Percentiles rank a stretch among this genome's conserved stretches.
Conservation (phyloP, 2,888 invertebrate species). For the Arctia plantaginis region DNA sequence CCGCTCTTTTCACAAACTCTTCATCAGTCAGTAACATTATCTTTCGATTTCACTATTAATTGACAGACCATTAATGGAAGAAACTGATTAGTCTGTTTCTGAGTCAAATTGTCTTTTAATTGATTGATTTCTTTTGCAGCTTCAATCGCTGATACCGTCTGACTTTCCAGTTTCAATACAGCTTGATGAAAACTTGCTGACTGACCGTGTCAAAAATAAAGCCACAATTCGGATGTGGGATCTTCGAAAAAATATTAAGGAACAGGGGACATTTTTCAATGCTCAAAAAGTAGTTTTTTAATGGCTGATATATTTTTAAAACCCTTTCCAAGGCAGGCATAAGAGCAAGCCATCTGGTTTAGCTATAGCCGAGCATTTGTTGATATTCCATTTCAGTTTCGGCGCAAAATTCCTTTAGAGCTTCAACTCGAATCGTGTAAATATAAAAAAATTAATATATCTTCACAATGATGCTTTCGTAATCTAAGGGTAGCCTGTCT, state of each 20-base stretch:
- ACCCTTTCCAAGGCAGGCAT: constrained; percentile 18
- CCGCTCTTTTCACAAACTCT: constrained; percentile 43
- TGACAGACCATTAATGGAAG: constrained; percentile 49
- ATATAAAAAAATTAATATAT: constrained; percentile 41
- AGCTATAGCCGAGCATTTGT: constrained; percentile 49
- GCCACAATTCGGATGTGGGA: not conserved
- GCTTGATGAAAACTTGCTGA: not conserved
- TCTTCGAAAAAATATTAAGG: not conserved
- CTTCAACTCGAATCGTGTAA: constrained; percentile 35
- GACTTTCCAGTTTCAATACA: not conserved
- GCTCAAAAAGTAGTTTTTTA: constrained; percentile 2
- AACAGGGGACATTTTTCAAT: not conserved
- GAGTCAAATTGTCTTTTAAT: constrained; percentile 43
- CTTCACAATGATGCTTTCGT: constrained; percentile 42
- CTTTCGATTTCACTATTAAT: constrained; percentile 27
- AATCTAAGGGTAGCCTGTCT: constrained; percentile 46
- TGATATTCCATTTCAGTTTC: constrained; percentile 24
- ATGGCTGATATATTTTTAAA: constrained; percentile 8
- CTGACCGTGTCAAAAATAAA: not conserved
- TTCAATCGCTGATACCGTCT: constrained; percentile 24
- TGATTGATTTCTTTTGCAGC: constrained; percentile 42
- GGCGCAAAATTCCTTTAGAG: not conserved
- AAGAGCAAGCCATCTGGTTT: constrained; percentile 46
- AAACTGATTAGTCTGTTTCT: constrained; percentile 46
- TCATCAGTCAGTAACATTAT: constrained; percentile 52